Conservation (phyloP, 2,888 invertebrate genomes). For the Drosophila eohydei region DNA sequence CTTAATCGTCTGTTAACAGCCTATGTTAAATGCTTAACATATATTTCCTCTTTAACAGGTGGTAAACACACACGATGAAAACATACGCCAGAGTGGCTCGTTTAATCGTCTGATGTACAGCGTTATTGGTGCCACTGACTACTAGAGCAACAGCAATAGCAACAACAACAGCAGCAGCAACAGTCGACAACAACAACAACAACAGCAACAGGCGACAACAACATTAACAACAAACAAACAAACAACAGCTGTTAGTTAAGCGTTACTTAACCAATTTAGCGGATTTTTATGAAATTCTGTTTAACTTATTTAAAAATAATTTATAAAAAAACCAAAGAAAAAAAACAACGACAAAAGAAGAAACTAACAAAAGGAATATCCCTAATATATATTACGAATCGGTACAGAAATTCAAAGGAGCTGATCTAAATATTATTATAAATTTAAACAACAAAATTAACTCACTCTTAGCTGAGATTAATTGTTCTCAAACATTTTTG, state of each 20-base stretch:
- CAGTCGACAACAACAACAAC: conserved; percentile 33
- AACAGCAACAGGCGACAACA: conserved; percentile 30
- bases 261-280: conserved; percentile 75
- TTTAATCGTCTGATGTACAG: conserved; percentile 97
- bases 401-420: conserved; percentile 66
- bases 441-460: conserved; percentile 22
- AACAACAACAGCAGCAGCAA: conserved; percentile 33
- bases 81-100: conserved; percentile 95
- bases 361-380: conserved; percentile 63
- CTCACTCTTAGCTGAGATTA: conserved; percentile 43
- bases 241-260: conserved; percentile 58
- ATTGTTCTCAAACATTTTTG: conserved; percentile 43
- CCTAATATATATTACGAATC: conserved; percentile 64
- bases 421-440: conserved; percentile 58
- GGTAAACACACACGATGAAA: conserved; percentile 88
- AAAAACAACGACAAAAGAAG: conserved; percentile 46
- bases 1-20: neutral
- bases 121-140: conserved; percentile 92
- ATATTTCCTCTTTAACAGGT: conserved; percentile 64
- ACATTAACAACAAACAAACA: conserved; percentile 26
- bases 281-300: conserved; percentile 78
- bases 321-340: conserved; percentile 44
- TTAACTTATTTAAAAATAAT: conserved; percentile 74
- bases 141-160: conserved; percentile 81
- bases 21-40: conserved; percentile 25